Base-by-base conservation (phyloP, 30 jellyfish, hydroid and myxozoan genomes). In the Sanderia malayensis region DNA sequence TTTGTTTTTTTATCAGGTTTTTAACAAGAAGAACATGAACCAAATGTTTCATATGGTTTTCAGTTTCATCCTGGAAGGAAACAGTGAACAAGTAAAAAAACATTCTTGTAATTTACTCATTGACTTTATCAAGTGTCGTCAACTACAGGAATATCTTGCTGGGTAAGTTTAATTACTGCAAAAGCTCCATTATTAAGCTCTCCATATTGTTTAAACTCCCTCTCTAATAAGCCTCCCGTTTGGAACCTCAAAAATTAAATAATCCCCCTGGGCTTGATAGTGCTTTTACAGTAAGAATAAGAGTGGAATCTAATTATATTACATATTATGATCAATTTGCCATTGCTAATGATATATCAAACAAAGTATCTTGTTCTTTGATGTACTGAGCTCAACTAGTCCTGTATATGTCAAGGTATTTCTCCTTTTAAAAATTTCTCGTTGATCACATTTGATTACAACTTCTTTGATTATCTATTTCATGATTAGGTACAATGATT, bases 61-160 rank as follows among this genome's bases (percentile, higher is more conserved):
- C 88, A 81, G 77, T 33, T 86, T 71, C 0, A 33, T 89, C 55
- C 49, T 81, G 18, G 66, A 92, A 58, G 91, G 81, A 37, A 83
- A 60, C 20, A 74, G 79, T 46, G 23, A 66, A 32, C 25, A 32
- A 21, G 55, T 71, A 22, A 72, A 81, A 2, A 93, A 71, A 61
- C 73, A 89, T 65, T 64, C 97, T 17, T 93, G 82, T 67, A 94
- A 89, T 57, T 55, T 89, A 67, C 61, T 89, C 55, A 71, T 81
- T 22, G 97, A 82, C 30, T 60, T 89, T 44, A 49, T 89, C 64
- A 55, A 70, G 29, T 59, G 82, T 30, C 44, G 53, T 23, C 58
- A 79, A 32, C 67, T 82, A 60, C 86, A 63, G 53, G 73, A 71
- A 27, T 79, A 74, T 46, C 76, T 89, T 44, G 92, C 95, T 26